These are phyloP conservation scores for Hyphantria cunea DNA, from an alignment of 1,140 invertebrate species.

Conservation along the genomic window DNA sequence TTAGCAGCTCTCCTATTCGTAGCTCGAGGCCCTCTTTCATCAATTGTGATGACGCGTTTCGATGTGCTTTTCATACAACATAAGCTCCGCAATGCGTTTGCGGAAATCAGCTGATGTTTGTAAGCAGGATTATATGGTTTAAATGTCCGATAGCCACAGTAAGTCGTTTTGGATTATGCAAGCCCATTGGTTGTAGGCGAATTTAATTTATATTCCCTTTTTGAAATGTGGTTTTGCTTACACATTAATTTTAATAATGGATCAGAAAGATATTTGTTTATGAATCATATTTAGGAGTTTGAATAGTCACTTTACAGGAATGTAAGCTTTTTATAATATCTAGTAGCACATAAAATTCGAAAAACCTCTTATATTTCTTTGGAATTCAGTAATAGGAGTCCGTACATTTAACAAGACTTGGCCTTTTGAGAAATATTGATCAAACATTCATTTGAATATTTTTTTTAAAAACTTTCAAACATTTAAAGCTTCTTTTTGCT, in stretches of 20 bases:
- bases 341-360: no score
- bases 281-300: no score
- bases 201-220: background rate
- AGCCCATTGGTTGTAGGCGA: background rate
- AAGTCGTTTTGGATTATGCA: slow-evolving; percentile 8
- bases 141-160: slow-evolving; percentile 40
- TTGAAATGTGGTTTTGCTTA: background rate
- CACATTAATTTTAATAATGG: background rate
- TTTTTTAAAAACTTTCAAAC: no score
- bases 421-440: no score
- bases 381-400: no score
- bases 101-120: slow-evolving; percentile 58
- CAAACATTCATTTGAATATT: no score
- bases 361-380: no score
- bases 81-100: slow-evolving; percentile 61
- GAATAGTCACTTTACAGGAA: no score
- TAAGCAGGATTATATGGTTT: slow-evolving; percentile 58
- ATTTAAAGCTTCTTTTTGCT: no score
- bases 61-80: slow-evolving; percentile 61
- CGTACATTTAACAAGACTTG: no score
- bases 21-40: slow-evolving; percentile 45
- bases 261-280: no score
- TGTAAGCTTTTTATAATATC: no score
- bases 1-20: slow-evolving; percentile 24
- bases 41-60: slow-evolving; percentile 62